Conservation (phyloP, 2,113 vertebrate species). For the Marmota monax region DNA sequence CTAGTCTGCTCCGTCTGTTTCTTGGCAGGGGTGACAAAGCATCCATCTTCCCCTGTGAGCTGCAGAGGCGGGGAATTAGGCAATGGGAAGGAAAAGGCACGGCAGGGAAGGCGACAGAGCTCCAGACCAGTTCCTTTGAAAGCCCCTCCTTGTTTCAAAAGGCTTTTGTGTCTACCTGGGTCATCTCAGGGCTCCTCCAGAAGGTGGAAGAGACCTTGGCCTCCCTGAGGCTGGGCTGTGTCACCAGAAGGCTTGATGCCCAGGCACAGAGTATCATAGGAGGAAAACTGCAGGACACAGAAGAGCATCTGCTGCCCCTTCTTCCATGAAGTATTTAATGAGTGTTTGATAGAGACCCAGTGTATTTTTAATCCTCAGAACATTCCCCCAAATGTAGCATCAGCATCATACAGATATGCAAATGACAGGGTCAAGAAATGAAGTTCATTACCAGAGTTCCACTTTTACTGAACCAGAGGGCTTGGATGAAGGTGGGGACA, state of each 20-base stretch:
- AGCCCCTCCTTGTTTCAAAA: neutral
- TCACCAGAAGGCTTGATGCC: neutral
- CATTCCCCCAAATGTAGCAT: neutral
- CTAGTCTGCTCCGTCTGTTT: neutral
- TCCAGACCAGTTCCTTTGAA: neutral
- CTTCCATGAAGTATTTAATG: neutral
- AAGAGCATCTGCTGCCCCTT: neutral
- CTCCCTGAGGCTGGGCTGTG: neutral
- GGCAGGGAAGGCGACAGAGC: rapidly evolving
- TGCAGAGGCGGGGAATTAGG: neutral
- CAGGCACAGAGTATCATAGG: neutral
- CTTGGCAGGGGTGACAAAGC: neutral
- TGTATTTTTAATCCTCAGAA: neutral
- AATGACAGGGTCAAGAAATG: neutral
- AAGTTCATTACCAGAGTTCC: neutral
- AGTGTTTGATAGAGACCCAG: neutral
- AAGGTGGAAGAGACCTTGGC: neutral
- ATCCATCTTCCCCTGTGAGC: no score
- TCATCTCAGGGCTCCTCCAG: neutral
- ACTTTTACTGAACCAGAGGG: neutral
- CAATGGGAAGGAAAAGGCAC: neutral
- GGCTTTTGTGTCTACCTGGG: no score
- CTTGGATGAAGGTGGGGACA: no score
- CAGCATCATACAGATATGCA: neutral
- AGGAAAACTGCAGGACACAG: neutral